These are phyloP conservation scores for Synanthedon myopaeformis DNA, from an alignment of 2,888 invertebrate species.

Conservation along the genomic window DNA sequence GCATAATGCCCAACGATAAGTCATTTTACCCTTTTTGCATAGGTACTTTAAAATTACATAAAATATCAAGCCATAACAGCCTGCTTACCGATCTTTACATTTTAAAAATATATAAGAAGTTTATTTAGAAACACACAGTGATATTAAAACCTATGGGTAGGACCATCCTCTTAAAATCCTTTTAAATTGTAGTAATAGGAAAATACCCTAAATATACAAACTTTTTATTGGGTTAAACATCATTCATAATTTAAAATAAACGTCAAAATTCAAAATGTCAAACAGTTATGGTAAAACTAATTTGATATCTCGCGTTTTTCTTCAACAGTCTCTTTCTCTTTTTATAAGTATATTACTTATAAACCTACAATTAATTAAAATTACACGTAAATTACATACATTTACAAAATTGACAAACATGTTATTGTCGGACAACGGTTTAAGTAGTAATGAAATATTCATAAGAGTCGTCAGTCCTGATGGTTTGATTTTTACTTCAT, in stretches of 20 bases:
- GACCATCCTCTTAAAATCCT: too few relatives aligned
- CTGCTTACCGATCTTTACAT: too few relatives aligned
- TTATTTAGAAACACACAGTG: too few relatives aligned
- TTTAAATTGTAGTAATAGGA: too few relatives aligned
- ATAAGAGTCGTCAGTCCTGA: slow-evolving; percentile 54
- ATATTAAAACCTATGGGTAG: too few relatives aligned
- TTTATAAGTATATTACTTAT: slow-evolving; percentile 25
- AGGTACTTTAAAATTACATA: too few relatives aligned
- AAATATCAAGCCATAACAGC: too few relatives aligned
- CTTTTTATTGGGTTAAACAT: too few relatives aligned
- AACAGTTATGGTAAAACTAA: slow-evolving; percentile 35
- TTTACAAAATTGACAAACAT: slow-evolving; percentile 16
- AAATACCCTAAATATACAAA: too few relatives aligned
- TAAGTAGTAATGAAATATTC: slow-evolving; percentile 31
- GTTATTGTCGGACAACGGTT: slow-evolving; percentile 44
- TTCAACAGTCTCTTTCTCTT: slow-evolving; percentile 34
- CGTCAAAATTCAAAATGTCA: slow-evolving; percentile 10
- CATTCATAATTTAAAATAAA: not conserved
- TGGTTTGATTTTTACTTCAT: slow-evolving; percentile 40
- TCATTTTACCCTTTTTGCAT: too few relatives aligned
- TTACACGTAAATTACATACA: slow-evolving; percentile 6
- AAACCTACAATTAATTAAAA: slow-evolving; percentile 9
- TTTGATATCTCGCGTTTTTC: slow-evolving; percentile 26
- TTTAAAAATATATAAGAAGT: too few relatives aligned
- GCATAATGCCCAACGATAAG: too few relatives aligned